Conservation (phyloP, 2,797 vertebrate genomes). For the Gobio occitaniae region DNA sequence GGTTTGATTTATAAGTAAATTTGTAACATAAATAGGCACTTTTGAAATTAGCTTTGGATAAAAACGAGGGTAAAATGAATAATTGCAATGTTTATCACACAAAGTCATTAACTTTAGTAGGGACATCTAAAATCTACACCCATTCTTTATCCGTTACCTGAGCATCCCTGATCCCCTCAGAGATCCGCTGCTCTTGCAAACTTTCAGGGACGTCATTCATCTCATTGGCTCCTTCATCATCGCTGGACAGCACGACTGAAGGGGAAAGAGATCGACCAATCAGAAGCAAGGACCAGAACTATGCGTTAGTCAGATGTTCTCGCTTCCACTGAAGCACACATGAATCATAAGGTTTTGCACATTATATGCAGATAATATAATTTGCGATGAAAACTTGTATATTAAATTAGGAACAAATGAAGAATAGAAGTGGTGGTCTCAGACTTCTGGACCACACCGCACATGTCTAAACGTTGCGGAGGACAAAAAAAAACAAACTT, state of each 20-base stretch:
- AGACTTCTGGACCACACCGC: constrained; percentile 1
- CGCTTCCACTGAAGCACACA: not conserved
- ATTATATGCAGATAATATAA: not conserved
- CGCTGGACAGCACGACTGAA: constrained; percentile 67
- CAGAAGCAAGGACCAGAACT: not conserved
- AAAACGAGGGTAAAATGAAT: not conserved
- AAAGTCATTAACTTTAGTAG: not conserved
- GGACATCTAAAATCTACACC: not conserved
- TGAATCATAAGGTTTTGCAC: not conserved
- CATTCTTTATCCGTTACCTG: constrained; percentile 29
- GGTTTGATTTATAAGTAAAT: not conserved
- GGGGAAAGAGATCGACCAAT: constrained; percentile 10
- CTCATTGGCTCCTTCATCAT: constrained; percentile 56
- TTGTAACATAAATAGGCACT: not conserved
- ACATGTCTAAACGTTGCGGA: not conserved
- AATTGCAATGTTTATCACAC: not conserved
- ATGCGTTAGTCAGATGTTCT: not conserved
- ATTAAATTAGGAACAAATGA: constrained; percentile 25
- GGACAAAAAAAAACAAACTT: constrained; percentile 6
- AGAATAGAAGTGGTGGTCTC: not conserved
- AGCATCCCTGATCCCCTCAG: not conserved
- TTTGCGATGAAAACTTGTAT: not conserved
- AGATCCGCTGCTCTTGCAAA: constrained; percentile 14
- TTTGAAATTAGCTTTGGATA: not conserved
- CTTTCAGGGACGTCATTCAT: not conserved